These are phyloP conservation scores for Formica exsecta DNA, from an alignment of 1,140 invertebrate genomes.

Conservation along the genomic window DNA sequence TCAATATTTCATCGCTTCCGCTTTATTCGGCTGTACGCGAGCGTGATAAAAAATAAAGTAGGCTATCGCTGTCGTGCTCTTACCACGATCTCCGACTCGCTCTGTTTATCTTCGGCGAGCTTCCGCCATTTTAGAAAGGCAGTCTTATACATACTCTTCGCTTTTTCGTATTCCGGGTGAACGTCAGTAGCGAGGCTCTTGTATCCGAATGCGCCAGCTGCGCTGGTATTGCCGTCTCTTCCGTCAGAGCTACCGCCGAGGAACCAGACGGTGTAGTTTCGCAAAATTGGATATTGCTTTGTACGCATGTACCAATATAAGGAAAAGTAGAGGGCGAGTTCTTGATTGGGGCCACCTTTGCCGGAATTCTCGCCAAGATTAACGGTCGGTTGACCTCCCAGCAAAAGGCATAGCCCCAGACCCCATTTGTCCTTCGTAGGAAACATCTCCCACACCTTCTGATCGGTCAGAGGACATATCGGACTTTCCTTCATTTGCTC, in stretches of 20 bases:
- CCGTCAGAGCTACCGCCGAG: slow-evolving; percentile 73
- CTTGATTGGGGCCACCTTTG: slow-evolving; percentile 90
- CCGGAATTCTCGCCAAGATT: slow-evolving; percentile 82
- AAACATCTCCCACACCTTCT: slow-evolving; percentile 75
- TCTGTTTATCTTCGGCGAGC: slow-evolving; percentile 57
- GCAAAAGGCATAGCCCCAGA: slow-evolving; percentile 76
- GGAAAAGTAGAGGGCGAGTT: slow-evolving; percentile 88
- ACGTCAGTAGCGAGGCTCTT: slow-evolving; percentile 72
- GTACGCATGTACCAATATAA: slow-evolving; percentile 81
- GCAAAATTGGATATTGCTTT: slow-evolving; percentile 75
- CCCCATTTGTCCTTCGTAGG: slow-evolving; percentile 77
- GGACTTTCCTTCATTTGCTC: slow-evolving; percentile 71
- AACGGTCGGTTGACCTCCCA: slow-evolving; percentile 89
- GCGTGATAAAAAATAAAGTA: slow-evolving; percentile 34
- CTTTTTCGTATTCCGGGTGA: slow-evolving; percentile 72
- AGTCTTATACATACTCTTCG: slow-evolving; percentile 20
- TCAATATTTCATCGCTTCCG: slow-evolving; percentile 23
- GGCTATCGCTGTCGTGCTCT: slow-evolving; percentile 9
- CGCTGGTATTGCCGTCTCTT: slow-evolving; percentile 73
- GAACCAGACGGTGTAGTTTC: slow-evolving; percentile 79
- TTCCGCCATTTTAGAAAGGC: slow-evolving; percentile 56
- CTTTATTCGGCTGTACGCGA: slow-evolving; percentile 18
- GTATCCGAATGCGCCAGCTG: slow-evolving; percentile 77
- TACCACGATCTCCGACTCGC: slow-evolving; percentile 60
- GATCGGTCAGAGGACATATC: slow-evolving; percentile 70